Base-by-base conservation (phyloP, 2,888 invertebrate genomes). In the Brenthis hecate region DNA sequence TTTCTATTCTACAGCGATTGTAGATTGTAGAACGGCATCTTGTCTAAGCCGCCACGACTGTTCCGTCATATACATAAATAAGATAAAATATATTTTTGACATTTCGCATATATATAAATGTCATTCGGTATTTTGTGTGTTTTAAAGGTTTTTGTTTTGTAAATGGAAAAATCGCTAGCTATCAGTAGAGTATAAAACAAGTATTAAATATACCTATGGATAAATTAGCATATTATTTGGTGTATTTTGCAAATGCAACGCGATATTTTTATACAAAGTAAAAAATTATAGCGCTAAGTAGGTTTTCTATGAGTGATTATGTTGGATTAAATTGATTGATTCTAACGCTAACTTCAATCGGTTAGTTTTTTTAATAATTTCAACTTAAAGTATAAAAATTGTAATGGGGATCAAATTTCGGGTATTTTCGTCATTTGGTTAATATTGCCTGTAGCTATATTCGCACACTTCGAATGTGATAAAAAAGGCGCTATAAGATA, bases 241-340 rank as follows among this genome's bases (percentile, higher is more conserved):
- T 66, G 43, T 66, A 61, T 56, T 67, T 62, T 61, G 67, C 67
- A 56, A 56, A 67, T 43, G 23, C n/a, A 60, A 56, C 28, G 56
- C 55, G 54, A 61, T 67, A 67, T 67, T 67, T 67, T 67, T 67
- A 62, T 67, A 67, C 67, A 61, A 36, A 61, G n/a, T 51, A 61
- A 51, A 19, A 23, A 62, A 16, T 16, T 48, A 50, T 48, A 54
- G 58, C 28, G 54, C 66, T 43, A 65, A 19, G 48, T 66, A 60
- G 56, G 23, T n/a, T 14, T 23, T 56, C 5, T 62, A 56, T 51
- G 16, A 23, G 62, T 51, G 50, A 62, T 62, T 28, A 67, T 23
- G 67, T 51, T 51, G 32, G 48, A 55, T 53, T 48, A 32, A 56
- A 48, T 19, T 4, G 13, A 6, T 14, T 19, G 16, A 19, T 54